Evolutionary conservation across 23 tunicate genomes (phyloP), one percentile per base, ranked within the genome.

Genomic region (Aplidium turbinatum): DNA sequence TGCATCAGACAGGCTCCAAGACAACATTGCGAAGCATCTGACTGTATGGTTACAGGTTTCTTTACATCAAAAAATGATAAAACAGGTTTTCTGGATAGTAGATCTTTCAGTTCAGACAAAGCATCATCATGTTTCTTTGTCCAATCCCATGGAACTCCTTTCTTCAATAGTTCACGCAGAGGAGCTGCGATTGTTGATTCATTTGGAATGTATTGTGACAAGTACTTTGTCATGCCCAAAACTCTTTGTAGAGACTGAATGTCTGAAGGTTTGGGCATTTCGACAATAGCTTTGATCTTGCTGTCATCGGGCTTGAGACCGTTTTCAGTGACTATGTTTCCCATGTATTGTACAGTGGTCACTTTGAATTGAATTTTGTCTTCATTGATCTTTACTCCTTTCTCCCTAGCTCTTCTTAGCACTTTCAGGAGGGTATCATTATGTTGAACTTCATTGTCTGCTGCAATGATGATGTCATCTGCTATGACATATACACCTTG

Each of bases 21-120:
- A 0, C 83, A 74, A 47, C 26, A 21, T 47, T 64, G 58, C 1
- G 74, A 78, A 32, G 83, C 74, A 65, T 78, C 75, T 47, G 63
- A 64, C 32, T 63, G 72, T 18, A 65, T 16, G 27, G 52, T 50
- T 47, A 50, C 62, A 22, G 83, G 83, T 33, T 64, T 65, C 21
- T 65, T 29, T 7, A 63, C 62, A 65, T 65, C 60, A 70, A 46
- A 70, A 70, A 70, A 70, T 11, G 60, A 31, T 3, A 70, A 46
- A 3, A 28, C 35, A 22, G 76, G 76, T 3, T 21, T 13, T 46
- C 18, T 47, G 35, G 35, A 23, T 25, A 70, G 35, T 13, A 27
- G 4, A 0, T 35, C 46, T 65, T 78, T 78, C 29, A 78, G 51
- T n/a, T 63, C n/a, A 1, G 31, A 23, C 9, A 63, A 25, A 5